A percentile compares a stretch with the other conserved stretches of the same genome.
Evolutionary conservation across 2,888 invertebrate species (phyloP).

Genomic region (Caenorhabditis parvicauda): DNA sequence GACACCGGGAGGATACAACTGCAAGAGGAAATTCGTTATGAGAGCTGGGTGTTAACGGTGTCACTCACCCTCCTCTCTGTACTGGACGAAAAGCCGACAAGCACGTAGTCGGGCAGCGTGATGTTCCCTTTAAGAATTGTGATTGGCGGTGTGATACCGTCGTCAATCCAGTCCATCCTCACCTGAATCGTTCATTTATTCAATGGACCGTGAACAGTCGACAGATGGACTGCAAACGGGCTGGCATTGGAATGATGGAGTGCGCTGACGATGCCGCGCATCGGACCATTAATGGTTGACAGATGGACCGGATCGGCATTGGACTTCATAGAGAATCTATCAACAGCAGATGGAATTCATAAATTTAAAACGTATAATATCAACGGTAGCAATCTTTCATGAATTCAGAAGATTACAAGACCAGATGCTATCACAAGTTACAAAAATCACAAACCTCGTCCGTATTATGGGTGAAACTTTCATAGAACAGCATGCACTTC

Average conservation of each 20-base stretch:
- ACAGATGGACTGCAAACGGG: too few relatives aligned
- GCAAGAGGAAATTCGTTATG: slow-evolving; percentile 12
- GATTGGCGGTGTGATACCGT: too few relatives aligned
- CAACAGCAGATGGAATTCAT: background rate
- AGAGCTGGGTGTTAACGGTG: background rate
- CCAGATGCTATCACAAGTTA: too few relatives aligned
- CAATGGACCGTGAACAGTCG: too few relatives aligned
- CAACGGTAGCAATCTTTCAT: background rate
- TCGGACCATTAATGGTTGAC: too few relatives aligned
- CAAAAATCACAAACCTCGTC: slow-evolving; percentile 52
- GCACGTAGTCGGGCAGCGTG: slow-evolving; percentile 60
- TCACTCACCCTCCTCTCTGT: slow-evolving; percentile 44
- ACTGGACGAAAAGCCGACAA: slow-evolving; percentile 54
- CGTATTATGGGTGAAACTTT: slow-evolving; percentile 60
- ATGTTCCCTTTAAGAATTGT: slow-evolving; percentile 60
- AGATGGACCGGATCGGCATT: too few relatives aligned
- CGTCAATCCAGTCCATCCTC: slow-evolving; percentile 60
- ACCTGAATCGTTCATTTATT: slow-evolving; percentile 39
- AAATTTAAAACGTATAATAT: background rate
- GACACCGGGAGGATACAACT: slow-evolving; percentile 62
- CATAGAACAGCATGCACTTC: slow-evolving; percentile 59
- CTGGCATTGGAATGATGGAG: too few relatives aligned
- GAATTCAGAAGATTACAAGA: too few relatives aligned
- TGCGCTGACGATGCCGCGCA: too few relatives aligned
- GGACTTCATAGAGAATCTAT: too few relatives aligned